These are phyloP conservation scores for Siniperca obscura DNA, from an alignment of 2,797 vertebrate species.

Conservation along the genomic window DNA sequence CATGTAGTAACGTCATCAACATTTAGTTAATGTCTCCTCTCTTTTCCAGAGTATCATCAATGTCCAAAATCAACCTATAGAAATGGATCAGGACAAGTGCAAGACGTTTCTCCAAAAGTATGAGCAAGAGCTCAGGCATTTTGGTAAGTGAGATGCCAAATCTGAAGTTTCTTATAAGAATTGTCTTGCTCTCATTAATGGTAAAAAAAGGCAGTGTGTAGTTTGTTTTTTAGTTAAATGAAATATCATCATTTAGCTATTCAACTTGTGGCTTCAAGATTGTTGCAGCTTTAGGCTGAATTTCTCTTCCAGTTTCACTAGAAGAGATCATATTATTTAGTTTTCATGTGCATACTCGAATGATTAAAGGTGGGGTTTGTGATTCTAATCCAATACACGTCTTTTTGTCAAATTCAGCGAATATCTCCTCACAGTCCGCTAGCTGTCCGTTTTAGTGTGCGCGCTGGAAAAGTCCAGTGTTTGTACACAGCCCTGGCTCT, in stretches of 20 bases:
- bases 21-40: not conserved
- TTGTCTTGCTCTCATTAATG: not conserved
- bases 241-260: not conserved
- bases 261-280: not conserved
- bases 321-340: not conserved
- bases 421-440: too few species aligned
- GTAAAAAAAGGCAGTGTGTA: not conserved
- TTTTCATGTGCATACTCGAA: not conserved
- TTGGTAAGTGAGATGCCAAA: conserved; percentile 87
- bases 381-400: too few species aligned
- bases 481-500: too few species aligned
- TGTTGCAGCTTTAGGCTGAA: not conserved
- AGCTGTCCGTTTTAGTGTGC: too few species aligned
- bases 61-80: conserved; percentile 84
- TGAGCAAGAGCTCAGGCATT: conserved; percentile 94
- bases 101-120: conserved; percentile 91
- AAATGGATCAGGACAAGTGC: conserved; percentile 88
- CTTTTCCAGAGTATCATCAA: conserved; percentile 95
- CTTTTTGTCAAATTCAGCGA: too few species aligned
- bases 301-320: not conserved
- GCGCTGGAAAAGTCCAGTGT: too few species aligned
- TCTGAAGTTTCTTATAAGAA: not conserved
- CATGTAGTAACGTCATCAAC: not conserved
- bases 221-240: not conserved
- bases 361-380: not conserved